Evolutionary conservation across 2,113 vertebrate genomes (phyloP), one percentile per base, ranked within the genome.

Genomic region (human (Homo sapiens)): DNA sequence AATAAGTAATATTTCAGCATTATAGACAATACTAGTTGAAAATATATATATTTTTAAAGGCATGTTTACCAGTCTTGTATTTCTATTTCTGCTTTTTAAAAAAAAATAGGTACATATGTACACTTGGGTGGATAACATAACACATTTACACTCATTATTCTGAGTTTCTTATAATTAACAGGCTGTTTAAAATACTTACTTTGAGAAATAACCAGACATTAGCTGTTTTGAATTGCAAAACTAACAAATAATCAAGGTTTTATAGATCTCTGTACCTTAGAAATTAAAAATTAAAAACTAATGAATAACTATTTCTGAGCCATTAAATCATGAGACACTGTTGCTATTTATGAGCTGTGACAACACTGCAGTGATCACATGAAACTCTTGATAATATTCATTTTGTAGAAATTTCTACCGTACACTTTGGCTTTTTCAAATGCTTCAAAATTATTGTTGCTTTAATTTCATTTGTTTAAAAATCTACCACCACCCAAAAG

Each of bases 1-100:
- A 97, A 93, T 98, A 98, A 98, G 98, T 95, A 97, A 98, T 82
- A 97, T 82, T 98, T 89, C 86, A 98, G 98, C 95, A 96, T 96
- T 96, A 98, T 79, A 93, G 96, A 97, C 94, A 98, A 97, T 97
- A 98, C 95, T 98, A 98, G 91, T 97, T 98, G 97, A 95, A 97
- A 97, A 97, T 38, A 93, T 57, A 55, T 55, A 55, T 96, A n/a
- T 90, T 93, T 48, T 96, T 38, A 76, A 97, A 96, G 66, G 57
- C 9, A 88, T 89, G 72, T 97, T 97, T 96, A 97, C 55, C 96
- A 96, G 96, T 97, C 61, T 94, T 95, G 16, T 94, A 92, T 93
- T 97, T 96, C 78, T 96, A 93, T 73, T 27, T 90, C 70, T 96
- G 43, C 20, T 93, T 76, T 97, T 92, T 50, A 9, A 45, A 97